Evolutionary conservation across 1,140 invertebrate genomes (phyloP), one percentile per base, ranked within the genome.

Genomic region (Melanaphis sacchari): DNA sequence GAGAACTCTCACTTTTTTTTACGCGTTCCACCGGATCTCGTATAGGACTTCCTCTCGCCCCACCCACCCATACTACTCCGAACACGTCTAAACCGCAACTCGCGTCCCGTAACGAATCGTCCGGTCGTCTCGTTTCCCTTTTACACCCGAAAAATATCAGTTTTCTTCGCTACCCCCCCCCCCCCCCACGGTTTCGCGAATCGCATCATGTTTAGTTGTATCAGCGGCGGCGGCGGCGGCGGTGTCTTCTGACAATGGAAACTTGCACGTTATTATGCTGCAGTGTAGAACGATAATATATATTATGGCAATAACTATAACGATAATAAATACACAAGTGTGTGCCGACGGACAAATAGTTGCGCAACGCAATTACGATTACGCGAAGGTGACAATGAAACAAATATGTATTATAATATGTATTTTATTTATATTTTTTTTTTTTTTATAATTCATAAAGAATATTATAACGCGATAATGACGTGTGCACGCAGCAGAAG

Each of bases 1-100:
- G 46, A 85, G 91, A 93, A 93, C 91, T 93, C 91, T 93, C 91
- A 93, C 91, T 93, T 93, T 93, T 91, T 92, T 52, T 36, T 22
- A 82, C 59, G 38, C 81, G 76, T 52, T 52, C 91, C 43, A 38
- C 66, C 46, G 91, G 81, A 93, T 93, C 76, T 82, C n/a, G 22
- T 8, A 49, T 87, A 84, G 82, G 82, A 84, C 82, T 40, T 84
- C 82, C 85, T 87, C 40, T 41, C 40, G 11, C 84, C 84, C 41
- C 40, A 24, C 22, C 38, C 24, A 43, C 26, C 8, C 24, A n/a
- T 4, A 15, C 26, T 85, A 43, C 38, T 49, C 15, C 38, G 31
- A 40, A 38, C 82, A 40, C 40, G 82, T 84, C 38, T 41, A 40
- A 26, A 26, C 40, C 38, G 82, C 38, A 41, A 38, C n/a, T 40